A percentile compares a stretch with the other conserved stretches of the same genome.
phyloP scores from a whole-genome alignment of 1,140 invertebrate species.

The Neotoxoptera formosana region DNA sequence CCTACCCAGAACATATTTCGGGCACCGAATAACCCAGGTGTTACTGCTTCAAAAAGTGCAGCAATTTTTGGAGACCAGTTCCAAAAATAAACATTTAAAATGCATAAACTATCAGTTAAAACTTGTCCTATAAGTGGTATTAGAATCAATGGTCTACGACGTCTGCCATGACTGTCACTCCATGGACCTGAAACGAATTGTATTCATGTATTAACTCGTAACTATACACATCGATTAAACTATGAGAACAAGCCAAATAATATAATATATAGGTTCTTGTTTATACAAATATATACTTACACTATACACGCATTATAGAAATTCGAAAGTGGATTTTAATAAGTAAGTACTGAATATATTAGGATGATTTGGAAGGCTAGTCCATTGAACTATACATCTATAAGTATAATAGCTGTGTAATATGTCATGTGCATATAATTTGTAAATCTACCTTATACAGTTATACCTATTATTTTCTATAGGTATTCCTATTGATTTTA shows the following conservation, averaged over 20 bases:
- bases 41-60: conserved; percentile 63
- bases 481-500: neutral
- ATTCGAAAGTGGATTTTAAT: too few relatives aligned
- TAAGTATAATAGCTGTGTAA: neutral
- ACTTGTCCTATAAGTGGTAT: conserved; percentile 62
- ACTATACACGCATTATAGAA: neutral
- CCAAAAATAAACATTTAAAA: conserved; percentile 60
- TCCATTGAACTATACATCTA: neutral
- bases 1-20: conserved; percentile 64
- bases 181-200: conserved; percentile 57
- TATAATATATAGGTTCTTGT: neutral
- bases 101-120: conserved; percentile 49
- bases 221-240: neutral
- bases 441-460: neutral
- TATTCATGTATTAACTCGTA: neutral
- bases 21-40: conserved; percentile 64
- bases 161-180: conserved; percentile 61
- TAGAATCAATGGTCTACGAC: conserved; percentile 65
- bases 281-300: neutral
- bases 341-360: too few relatives aligned
- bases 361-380: too few relatives aligned
- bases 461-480: neutral
- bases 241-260: neutral
- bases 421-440: neutral
- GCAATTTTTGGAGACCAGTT: conserved; percentile 58